phyloP scores from a whole-genome alignment of 2,888 invertebrate species.

The Drosophila dives region DNA sequence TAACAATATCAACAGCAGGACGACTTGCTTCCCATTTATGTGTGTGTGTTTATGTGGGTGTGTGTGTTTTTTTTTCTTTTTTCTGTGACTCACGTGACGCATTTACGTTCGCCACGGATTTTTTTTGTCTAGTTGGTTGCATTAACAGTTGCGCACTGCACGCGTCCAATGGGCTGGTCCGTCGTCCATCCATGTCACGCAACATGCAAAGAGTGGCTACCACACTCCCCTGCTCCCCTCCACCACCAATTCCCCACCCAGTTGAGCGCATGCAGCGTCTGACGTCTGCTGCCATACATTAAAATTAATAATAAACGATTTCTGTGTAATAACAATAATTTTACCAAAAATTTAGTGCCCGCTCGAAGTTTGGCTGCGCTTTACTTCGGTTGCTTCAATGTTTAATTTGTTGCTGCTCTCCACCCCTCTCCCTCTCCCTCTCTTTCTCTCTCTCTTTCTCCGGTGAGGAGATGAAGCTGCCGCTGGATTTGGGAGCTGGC shows the following conservation, averaged over 20 bases:
- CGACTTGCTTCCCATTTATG: slow-evolving; percentile 25
- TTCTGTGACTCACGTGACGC: slow-evolving; percentile 76
- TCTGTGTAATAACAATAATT: slow-evolving; percentile 82
- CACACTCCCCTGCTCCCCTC: background rate
- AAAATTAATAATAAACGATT: slow-evolving; percentile 84
- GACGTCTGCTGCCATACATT: slow-evolving; percentile 71
- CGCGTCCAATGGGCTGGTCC: slow-evolving; percentile 47
- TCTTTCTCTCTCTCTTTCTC: slow-evolving; percentile 8
- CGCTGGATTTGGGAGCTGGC: slow-evolving; percentile 53
- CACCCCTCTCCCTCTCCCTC: background rate
- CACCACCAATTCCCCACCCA: slow-evolving; percentile 3
- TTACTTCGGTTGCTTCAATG: slow-evolving; percentile 39
- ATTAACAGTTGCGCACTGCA: slow-evolving; percentile 55
- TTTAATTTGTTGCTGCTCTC: slow-evolving; percentile 18
- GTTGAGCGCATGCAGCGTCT: slow-evolving; percentile 27
- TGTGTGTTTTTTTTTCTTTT: slow-evolving; percentile 2
- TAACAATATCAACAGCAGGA: slow-evolving; percentile 33
- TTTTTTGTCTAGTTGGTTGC: slow-evolving; percentile 58
- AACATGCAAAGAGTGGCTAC: slow-evolving; percentile 49
- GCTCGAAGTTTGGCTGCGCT: slow-evolving; percentile 45
- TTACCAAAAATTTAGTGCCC: slow-evolving; percentile 71
- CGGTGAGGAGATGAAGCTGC: slow-evolving; percentile 41
- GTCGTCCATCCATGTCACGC: slow-evolving; percentile 61
- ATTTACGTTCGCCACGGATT: slow-evolving; percentile 61
- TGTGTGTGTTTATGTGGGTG: slow-evolving; percentile 14